Percentiles rank a stretch among this genome's conserved stretches.
Evolutionary conservation across 2,113 vertebrate species (phyloP).

Genomic region (Raja brachyura): DNA sequence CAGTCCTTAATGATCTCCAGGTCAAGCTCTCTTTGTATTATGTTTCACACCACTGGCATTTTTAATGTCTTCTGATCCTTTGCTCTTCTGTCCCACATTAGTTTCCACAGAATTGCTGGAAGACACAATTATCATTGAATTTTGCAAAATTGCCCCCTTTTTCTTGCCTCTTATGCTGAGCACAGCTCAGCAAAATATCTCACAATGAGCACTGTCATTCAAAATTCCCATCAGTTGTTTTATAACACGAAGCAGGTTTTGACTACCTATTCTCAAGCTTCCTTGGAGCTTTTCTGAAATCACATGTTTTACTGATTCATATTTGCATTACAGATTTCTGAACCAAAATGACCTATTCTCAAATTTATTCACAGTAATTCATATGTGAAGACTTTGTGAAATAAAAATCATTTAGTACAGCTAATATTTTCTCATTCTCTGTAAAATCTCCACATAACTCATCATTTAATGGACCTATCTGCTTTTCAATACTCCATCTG

Average conservation of each 20-base stretch:
- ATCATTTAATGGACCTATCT: slow-evolving; percentile 12
- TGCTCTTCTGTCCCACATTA: not conserved
- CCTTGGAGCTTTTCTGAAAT: not conserved
- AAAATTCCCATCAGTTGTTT: not conserved
- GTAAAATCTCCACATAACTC: not conserved
- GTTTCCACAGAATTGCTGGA: not conserved
- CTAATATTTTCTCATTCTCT: not conserved
- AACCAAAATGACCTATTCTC: slow-evolving; percentile 3
- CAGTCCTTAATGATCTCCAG: not conserved
- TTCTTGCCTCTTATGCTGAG: not conserved
- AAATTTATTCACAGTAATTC: slow-evolving; percentile 13
- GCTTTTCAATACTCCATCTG: not conserved
- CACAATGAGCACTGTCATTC: not conserved
- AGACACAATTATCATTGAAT: not conserved
- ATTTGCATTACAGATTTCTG: not conserved
- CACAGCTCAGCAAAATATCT: not conserved
- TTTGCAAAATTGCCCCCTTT: not conserved
- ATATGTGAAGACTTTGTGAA: slow-evolving; percentile 2
- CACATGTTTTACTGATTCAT: not conserved
- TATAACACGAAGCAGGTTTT: not conserved
- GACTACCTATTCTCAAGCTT: not conserved
- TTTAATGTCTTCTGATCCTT: not conserved
- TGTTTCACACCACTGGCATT: not conserved
- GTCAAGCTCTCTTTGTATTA: not conserved
- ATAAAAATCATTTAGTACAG: not conserved